Evolutionary conservation across 2,113 vertebrate genomes (phyloP), one percentile per base, ranked within the genome.

Genomic region (Panurus biarmicus): DNA sequence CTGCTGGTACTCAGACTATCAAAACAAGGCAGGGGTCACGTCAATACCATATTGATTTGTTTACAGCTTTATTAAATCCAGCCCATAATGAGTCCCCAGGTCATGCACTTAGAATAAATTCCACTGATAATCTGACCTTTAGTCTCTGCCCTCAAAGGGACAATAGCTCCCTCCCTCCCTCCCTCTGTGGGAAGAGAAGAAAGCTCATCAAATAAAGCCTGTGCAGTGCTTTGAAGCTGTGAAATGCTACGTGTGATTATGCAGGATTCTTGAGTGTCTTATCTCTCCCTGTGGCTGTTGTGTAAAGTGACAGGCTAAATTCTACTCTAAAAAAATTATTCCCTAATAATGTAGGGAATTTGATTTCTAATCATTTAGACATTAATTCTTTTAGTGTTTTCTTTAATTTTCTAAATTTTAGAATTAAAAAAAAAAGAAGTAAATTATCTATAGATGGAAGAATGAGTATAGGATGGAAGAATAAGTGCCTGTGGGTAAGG

Each of bases 31-130:
- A 25, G 50, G 17, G 17, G 45, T 70, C 38, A 33, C 4, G 1
- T 51, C 69, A 85, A 71, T 64, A 56, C 53, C 36, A 0, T 53
- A n/a, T 33, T 44, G 57, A 60, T 87, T 91, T 92, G 66, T 87
- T 87, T 94, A 69, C 62, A 85, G 77, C 90, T 87, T 78, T 73
- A 78, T 91, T 83, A 95, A 94, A 92, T 86, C 64, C 83, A 86
- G 56, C 38, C 31, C 1, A 0, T 47, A 12, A 11, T 16, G 12
- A 79, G n/a, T 61, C 19, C 24, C 45, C 40, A 53, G 75, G 65
- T 88, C 83, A n/a, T 12, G 44, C 40, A 53, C 33, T 2, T 5
- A 85, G 92, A 65, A 90, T 64, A 80, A 88, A 66, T 67, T 50
- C 79, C 28, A 29, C 10, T 71, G 72, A 58, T 86, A 89, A 92